Evolutionary conservation across 2,797 vertebrate species (phyloP).

Genomic region (Ciconia nigra): DNA sequence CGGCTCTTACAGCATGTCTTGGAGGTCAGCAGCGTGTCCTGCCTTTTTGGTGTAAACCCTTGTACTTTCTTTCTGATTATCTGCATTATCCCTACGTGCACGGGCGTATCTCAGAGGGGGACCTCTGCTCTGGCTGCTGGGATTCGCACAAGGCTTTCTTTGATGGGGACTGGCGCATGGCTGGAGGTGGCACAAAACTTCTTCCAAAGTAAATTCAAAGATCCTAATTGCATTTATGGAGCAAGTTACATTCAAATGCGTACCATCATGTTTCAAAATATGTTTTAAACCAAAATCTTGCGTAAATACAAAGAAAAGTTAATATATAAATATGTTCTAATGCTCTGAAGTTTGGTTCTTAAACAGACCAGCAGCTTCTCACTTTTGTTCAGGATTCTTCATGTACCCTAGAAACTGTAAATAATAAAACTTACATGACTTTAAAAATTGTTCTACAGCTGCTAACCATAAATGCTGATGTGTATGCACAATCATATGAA

Average conservation of each 20-base stretch:
- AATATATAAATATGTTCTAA: neutral
- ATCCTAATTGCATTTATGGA: neutral
- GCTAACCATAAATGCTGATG: neutral
- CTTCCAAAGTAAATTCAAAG: slow-evolving; percentile 13
- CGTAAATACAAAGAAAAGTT: neutral
- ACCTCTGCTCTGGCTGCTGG: neutral
- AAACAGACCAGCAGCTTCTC: neutral
- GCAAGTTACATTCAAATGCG: neutral
- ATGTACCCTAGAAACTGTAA: neutral
- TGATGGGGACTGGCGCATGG: accelerated
- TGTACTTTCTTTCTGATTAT: neutral
- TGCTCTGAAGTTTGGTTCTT: neutral
- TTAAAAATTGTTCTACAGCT: neutral
- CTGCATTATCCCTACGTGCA: neutral
- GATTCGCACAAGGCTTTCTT: neutral
- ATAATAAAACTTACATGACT: neutral
- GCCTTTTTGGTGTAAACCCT: neutral
- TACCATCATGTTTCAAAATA: neutral
- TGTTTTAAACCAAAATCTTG: neutral
- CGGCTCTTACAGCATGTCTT: accelerated
- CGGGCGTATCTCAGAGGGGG: neutral
- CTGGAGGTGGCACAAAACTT: neutral
- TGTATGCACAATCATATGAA: neutral
- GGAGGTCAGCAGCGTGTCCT: neutral
- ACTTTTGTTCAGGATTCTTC: neutral